Evolutionary conservation across 1,140 invertebrate species (phyloP).

Genomic region (Acromyrmex echinatior): DNA sequence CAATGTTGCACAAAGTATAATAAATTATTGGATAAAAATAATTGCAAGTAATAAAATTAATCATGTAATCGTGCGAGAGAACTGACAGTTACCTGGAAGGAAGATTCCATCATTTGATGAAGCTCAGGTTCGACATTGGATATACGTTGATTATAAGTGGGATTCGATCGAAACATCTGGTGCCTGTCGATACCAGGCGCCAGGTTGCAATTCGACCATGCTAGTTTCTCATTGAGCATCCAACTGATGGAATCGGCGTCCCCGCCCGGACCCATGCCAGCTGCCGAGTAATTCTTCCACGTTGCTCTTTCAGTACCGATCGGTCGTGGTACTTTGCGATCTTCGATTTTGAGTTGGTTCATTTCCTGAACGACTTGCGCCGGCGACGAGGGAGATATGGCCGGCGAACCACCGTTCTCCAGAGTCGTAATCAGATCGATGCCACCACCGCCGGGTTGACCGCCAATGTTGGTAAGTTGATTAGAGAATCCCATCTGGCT

Average conservation of each 20-base stretch:
- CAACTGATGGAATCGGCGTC: constrained; percentile 88
- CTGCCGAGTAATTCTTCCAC: constrained; percentile 88
- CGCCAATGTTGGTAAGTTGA: constrained; percentile 82
- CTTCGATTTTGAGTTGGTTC: constrained; percentile 87
- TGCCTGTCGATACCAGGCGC: constrained; percentile 82
- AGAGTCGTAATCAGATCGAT: constrained; percentile 86
- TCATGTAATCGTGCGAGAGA: background rate
- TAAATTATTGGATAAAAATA: constrained; percentile 1
- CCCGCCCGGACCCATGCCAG: constrained; percentile 80
- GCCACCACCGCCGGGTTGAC: constrained; percentile 84
- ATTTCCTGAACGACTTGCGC: constrained; percentile 81
- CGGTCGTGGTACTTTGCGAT: constrained; percentile 91
- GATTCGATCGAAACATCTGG: constrained; percentile 83
- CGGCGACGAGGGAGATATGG: constrained; percentile 88
- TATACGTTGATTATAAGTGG: constrained; percentile 81
- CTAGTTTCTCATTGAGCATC: constrained; percentile 88
- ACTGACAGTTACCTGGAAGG: constrained; percentile 84
- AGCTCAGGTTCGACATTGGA: constrained; percentile 83
- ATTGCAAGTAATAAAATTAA: background rate
- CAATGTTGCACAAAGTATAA: background rate
- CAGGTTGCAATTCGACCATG: constrained; percentile 79
- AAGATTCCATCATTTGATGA: constrained; percentile 85
- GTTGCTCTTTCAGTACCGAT: constrained; percentile 91
- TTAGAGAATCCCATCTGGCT: constrained; percentile 82
- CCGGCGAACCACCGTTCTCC: constrained; percentile 88